Percentiles rank a stretch among this genome's conserved stretches.
Conservation (phyloP, 2,113 vertebrate species). For the Larimichthys polyactis region DNA sequence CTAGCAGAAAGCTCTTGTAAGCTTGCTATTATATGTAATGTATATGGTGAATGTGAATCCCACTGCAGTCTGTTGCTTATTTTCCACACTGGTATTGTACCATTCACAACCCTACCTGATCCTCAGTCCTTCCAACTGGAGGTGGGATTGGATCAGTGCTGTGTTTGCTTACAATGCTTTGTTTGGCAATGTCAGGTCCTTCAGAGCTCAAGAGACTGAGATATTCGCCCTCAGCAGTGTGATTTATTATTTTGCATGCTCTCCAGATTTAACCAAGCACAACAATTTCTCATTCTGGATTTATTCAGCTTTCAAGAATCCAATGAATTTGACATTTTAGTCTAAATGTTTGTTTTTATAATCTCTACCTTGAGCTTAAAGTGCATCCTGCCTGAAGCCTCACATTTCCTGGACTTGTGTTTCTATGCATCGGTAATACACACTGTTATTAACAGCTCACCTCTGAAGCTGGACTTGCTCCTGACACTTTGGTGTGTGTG, state of each 20-base stretch:
- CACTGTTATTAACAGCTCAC: slow-evolving; percentile 28
- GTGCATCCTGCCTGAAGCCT: not conserved
- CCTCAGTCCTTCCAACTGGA: slow-evolving; percentile 52
- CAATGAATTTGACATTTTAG: not conserved
- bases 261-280: slow-evolving; percentile 5
- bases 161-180: slow-evolving; percentile 37
- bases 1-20: not conserved
- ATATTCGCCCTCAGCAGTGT: not conserved
- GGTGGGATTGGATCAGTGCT: slow-evolving; percentile 54
- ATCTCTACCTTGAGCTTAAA: not conserved
- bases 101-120: slow-evolving; percentile 49
- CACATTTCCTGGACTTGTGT: not conserved
- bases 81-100: slow-evolving; percentile 21
- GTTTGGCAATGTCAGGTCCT: slow-evolving; percentile 10
- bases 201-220: slow-evolving; percentile 25
- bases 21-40: slow-evolving; percentile 7
- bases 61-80: slow-evolving; percentile 11
- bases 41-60: not conserved
- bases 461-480: slow-evolving; percentile 1
- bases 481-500: too few relatives aligned
- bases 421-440: not conserved
- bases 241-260: slow-evolving; percentile 28
- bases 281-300: not conserved
- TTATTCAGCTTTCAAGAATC: not conserved
- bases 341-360: not conserved